Conservation (phyloP, 1,140 invertebrate genomes). For the Drosophila baimaii region DNA sequence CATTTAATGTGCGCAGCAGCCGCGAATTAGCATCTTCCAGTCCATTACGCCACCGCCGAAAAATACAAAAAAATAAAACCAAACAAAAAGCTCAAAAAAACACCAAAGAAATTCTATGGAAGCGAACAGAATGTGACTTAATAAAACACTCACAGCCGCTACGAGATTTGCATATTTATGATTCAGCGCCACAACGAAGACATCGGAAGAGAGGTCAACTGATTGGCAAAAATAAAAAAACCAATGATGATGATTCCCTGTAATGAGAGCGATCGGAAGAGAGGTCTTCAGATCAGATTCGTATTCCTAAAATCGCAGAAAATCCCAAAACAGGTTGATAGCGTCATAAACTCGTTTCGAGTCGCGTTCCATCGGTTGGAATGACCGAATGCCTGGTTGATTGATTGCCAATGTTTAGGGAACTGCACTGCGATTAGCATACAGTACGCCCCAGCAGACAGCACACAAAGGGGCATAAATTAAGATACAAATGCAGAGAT, state of each 20-base stretch:
- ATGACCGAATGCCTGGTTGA: slow-evolving; percentile 35
- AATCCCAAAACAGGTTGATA: slow-evolving; percentile 37
- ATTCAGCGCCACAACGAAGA: slow-evolving; percentile 32
- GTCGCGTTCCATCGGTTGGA: slow-evolving; percentile 36
- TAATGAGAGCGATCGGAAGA: slow-evolving; percentile 40
- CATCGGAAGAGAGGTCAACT: slow-evolving; percentile 34
- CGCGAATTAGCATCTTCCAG: slow-evolving; percentile 67
- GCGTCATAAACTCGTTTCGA: slow-evolving; percentile 70
- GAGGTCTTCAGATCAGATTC: slow-evolving; percentile 1
- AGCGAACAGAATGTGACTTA: slow-evolving; percentile 59
- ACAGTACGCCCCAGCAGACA: slow-evolving; percentile 7
- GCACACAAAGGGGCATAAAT: slow-evolving; percentile 69
- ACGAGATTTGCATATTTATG: slow-evolving; percentile 72
- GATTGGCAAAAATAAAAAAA: background rate
- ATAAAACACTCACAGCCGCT: slow-evolving; percentile 65
- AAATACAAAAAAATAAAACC: slow-evolving; percentile 41
- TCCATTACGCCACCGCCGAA: slow-evolving; percentile 57
- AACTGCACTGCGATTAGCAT: slow-evolving; percentile 70
- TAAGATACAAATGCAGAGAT: slow-evolving; percentile 55
- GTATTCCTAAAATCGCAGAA: slow-evolving; percentile 23
- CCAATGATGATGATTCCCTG: slow-evolving; percentile 14
- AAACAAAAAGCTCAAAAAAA: slow-evolving; percentile 28
- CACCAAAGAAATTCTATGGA: slow-evolving; percentile 71
- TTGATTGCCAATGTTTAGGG: slow-evolving; percentile 62
- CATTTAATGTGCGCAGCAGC: slow-evolving; percentile 42